These are phyloP conservation scores for Andrena hattorfiana DNA, from an alignment of 2,888 invertebrate species.

Conservation along the genomic window DNA sequence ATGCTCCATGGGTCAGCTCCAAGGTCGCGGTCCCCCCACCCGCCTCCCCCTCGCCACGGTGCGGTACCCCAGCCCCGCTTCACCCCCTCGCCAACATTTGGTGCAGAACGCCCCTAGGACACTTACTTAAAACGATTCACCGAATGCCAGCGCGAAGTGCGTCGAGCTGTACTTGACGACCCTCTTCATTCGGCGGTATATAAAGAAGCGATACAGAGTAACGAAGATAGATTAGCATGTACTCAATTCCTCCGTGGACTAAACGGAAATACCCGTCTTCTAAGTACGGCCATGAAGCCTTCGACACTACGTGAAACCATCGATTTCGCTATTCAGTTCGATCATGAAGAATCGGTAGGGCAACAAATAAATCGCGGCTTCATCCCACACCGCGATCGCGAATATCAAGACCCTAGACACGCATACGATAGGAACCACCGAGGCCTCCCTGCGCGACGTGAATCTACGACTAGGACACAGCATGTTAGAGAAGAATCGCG, in stretches of 20 bases:
- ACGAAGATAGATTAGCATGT: not conserved
- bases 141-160: not conserved
- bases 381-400: not conserved
- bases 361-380: not conserved
- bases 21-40: no score
- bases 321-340: not conserved
- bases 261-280: not conserved
- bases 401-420: not conserved
- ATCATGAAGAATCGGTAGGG: conserved; percentile 1
- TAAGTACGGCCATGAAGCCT: not conserved
- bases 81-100: no score
- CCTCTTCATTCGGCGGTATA: not conserved
- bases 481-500: no score
- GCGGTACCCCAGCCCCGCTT: no score
- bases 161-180: not conserved
- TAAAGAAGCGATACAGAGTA: not conserved
- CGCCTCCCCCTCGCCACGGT: no score
- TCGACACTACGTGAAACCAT: not conserved
- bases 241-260: not conserved
- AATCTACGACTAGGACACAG: no score
- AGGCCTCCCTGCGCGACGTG: not conserved
- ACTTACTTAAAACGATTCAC: not conserved
- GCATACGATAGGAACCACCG: not conserved
- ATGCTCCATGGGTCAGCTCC: no score
- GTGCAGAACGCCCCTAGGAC: no score